Evolutionary conservation across 2,888 invertebrate species (phyloP).

Genomic region (Zygaena filipendulae): DNA sequence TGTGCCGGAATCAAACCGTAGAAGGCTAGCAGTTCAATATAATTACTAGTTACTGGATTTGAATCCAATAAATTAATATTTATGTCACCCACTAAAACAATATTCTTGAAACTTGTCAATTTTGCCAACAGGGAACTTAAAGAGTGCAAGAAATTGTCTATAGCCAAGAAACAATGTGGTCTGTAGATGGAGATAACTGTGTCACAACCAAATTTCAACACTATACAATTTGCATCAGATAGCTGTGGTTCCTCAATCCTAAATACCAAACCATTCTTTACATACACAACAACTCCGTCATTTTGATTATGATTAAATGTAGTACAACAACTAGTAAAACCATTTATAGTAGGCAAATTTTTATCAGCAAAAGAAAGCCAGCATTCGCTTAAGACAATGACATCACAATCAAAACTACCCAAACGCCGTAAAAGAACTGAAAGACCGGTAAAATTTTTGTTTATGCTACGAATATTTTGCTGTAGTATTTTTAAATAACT

Average conservation of each 20-base stretch:
- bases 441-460: constrained; percentile 1
- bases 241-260: constrained; percentile 1
- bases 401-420: constrained; percentile 2
- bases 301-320: constrained; percentile 4
- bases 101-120: neutral
- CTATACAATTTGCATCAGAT: neutral
- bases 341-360: constrained; percentile 1
- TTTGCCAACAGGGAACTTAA: constrained; percentile 1
- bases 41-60: neutral
- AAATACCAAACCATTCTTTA: constrained; percentile 1
- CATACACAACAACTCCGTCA: constrained; percentile 6
- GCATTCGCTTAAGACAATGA: constrained; percentile 4
- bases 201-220: neutral
- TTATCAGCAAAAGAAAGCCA: constrained; percentile 1
- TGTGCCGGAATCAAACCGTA: constrained; percentile 2
- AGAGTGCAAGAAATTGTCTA: neutral
- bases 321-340: neutral
- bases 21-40: neutral
- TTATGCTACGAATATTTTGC: constrained; percentile 8
- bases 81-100: constrained; percentile 2
- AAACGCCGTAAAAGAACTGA: neutral
- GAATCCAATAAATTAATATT: constrained; percentile 6
- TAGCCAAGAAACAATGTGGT: neutral
- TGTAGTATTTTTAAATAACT: constrained; percentile 3
- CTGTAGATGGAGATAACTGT: constrained; percentile 4